phyloP scores from a whole-genome alignment of 2,113 vertebrate species.

The Notothenia coriiceps region DNA sequence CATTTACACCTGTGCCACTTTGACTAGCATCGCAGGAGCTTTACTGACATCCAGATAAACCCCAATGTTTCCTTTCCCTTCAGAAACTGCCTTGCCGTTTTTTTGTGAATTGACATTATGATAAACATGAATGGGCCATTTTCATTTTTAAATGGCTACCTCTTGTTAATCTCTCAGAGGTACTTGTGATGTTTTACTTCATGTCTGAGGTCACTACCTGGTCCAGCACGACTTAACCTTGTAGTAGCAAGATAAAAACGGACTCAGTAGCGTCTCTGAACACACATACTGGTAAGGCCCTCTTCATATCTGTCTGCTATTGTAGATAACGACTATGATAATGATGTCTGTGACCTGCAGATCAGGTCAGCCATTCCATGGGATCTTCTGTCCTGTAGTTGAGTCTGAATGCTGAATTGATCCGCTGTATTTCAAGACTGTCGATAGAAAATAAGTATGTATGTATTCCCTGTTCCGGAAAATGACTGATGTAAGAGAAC shows the following conservation, averaged over 20 bases:
- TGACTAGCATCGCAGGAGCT: slow-evolving; percentile 27
- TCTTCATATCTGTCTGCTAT: slow-evolving; percentile 52
- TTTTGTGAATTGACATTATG: slow-evolving; percentile 40
- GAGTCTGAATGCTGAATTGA: slow-evolving; percentile 58
- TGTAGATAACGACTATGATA: slow-evolving; percentile 65
- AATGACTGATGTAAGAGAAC: slow-evolving; percentile 42
- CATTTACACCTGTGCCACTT: slow-evolving; percentile 25
- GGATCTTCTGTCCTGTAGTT: slow-evolving; percentile 55
- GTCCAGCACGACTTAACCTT: slow-evolving; percentile 58
- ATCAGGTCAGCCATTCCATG: slow-evolving; percentile 56
- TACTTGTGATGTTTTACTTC: slow-evolving; percentile 46
- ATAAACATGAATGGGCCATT: slow-evolving; percentile 26
- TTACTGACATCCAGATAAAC: slow-evolving; percentile 12
- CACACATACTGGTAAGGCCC: slow-evolving; percentile 50
- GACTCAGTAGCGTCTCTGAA: slow-evolving; percentile 53
- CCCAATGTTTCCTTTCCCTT: slow-evolving; percentile 35
- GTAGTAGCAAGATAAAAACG: slow-evolving; percentile 68
- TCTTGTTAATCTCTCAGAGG: slow-evolving; percentile 35
- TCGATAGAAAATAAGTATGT: slow-evolving; percentile 58
- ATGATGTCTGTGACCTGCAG: slow-evolving; percentile 59
- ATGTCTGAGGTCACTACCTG: slow-evolving; percentile 50
- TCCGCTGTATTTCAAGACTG: slow-evolving; percentile 67
- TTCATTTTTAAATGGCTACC: slow-evolving; percentile 9
- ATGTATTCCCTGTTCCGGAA: slow-evolving; percentile 48
- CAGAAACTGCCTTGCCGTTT: slow-evolving; percentile 62